phyloP scores from a whole-genome alignment of 2,888 invertebrate species.

The Spilosoma lubricipeda region DNA sequence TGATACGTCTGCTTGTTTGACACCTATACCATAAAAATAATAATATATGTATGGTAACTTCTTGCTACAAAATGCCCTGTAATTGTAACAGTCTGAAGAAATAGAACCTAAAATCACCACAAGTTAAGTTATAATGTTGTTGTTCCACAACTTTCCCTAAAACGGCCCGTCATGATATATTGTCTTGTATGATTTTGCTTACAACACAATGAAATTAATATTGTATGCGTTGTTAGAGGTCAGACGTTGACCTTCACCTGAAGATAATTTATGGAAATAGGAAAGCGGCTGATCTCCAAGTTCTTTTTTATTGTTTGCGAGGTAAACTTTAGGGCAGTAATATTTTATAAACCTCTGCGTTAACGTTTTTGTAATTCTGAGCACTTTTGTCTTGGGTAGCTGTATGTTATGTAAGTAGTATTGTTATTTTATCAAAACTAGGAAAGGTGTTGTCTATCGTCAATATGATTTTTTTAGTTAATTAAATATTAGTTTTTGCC shows the following conservation, averaged over 20 bases:
- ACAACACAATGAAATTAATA: constrained; percentile 56
- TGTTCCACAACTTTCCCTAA: constrained; percentile 30
- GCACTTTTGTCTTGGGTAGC: not conserved
- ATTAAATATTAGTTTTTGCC: too few relatives aligned
- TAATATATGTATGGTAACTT: too few relatives aligned
- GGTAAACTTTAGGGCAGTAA: constrained; percentile 11
- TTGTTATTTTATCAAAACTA: not conserved
- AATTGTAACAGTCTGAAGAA: constrained; percentile 18
- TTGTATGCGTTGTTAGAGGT: constrained; percentile 34
- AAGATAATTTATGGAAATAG: constrained; percentile 46
- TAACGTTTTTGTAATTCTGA: constrained; percentile 3
- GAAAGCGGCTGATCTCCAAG: constrained; percentile 29
- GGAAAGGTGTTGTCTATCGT: not conserved
- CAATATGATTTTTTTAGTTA: too few relatives aligned
- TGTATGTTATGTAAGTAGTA: not conserved
- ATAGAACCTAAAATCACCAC: constrained; percentile 27
- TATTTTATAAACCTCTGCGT: constrained; percentile 19
- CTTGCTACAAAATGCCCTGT: constrained; percentile 19
- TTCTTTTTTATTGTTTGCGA: constrained; percentile 37
- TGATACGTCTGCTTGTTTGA: too few relatives aligned
- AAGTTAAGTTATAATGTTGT: constrained; percentile 43
- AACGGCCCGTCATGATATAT: constrained; percentile 60
- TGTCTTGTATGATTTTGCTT: constrained; percentile 49
- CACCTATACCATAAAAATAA: too few relatives aligned
- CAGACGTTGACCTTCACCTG: constrained; percentile 46